phyloP scores from a whole-genome alignment of 1,140 invertebrate genomes.

The Bombus superbus region DNA sequence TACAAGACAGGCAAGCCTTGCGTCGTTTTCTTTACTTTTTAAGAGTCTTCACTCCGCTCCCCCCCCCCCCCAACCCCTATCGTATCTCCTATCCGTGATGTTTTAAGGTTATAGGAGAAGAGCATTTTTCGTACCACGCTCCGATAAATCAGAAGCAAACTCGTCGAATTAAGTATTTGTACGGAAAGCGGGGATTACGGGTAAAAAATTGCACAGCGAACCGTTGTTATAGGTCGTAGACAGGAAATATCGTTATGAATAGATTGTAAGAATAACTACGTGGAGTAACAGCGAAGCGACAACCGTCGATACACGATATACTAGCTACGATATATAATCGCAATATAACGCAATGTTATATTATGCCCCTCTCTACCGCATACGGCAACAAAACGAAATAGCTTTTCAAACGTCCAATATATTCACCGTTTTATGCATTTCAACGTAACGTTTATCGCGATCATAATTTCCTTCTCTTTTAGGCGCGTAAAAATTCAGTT shows the following conservation, averaged over 20 bases:
- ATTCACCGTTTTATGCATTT: no score
- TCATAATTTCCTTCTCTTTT: neutral
- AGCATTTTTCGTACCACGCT: neutral
- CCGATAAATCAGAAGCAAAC: conserved; percentile 8
- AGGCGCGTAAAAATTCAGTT: neutral
- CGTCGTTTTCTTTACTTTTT: conserved; percentile 24
- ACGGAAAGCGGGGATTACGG: neutral
- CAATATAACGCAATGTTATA: neutral
- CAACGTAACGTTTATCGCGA: no score
- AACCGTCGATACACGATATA: neutral
- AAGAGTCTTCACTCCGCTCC: neutral
- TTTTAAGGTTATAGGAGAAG: conserved; percentile 18
- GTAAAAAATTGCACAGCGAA: neutral
- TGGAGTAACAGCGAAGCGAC: neutral
- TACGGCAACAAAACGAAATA: neutral
- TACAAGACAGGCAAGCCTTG: conserved; percentile 17
- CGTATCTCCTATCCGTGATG: neutral
- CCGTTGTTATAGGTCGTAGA: neutral
- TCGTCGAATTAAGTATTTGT: neutral
- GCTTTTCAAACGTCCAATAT: neutral
- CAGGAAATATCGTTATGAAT: neutral
- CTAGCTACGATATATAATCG: neutral
- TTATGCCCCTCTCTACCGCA: neutral
- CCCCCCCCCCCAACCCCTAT: no score
- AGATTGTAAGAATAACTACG: conserved; percentile 4